Evolutionary conservation across 2,888 invertebrate genomes (phyloP).

Genomic region (Chloromyia formosa): DNA sequence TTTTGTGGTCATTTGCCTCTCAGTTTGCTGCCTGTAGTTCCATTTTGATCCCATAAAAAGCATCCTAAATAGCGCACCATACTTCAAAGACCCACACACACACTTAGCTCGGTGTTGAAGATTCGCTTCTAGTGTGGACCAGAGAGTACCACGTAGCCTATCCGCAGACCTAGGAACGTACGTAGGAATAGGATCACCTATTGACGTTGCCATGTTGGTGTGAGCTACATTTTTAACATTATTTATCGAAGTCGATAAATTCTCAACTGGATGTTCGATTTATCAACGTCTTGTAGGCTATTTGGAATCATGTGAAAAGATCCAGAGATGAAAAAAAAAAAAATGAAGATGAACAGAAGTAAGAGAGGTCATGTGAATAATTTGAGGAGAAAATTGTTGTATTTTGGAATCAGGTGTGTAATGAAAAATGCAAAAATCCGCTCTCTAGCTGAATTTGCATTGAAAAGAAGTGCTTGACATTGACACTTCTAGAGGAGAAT

Average conservation of each 20-base stretch:
- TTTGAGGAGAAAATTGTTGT: too few species aligned
- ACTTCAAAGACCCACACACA: neutral
- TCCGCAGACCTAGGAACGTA: too few species aligned
- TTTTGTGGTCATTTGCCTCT: constrained; percentile 10
- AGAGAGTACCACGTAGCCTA: too few species aligned
- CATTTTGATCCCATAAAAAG: neutral
- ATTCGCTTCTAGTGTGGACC: too few species aligned
- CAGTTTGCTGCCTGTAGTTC: neutral
- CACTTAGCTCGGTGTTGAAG: neutral
- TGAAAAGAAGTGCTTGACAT: too few species aligned
- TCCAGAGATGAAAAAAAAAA: neutral
- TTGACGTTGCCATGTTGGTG: too few species aligned
- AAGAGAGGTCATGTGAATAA: too few species aligned
- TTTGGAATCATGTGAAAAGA: constrained; percentile 45
- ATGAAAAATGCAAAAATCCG: too few species aligned
- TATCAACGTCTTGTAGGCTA: constrained; percentile 46
- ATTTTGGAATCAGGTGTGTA: too few species aligned
- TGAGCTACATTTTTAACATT: constrained; percentile 20
- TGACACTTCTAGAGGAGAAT: too few species aligned
- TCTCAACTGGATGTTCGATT: constrained; percentile 46
- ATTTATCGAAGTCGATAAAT: constrained; percentile 47
- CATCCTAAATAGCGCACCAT: neutral
- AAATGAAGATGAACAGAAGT: neutral
- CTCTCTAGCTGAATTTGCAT: too few species aligned
- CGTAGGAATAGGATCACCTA: too few species aligned